Evolutionary conservation across 1,140 invertebrate species (phyloP).

Genomic region (Danaus melanippus): DNA sequence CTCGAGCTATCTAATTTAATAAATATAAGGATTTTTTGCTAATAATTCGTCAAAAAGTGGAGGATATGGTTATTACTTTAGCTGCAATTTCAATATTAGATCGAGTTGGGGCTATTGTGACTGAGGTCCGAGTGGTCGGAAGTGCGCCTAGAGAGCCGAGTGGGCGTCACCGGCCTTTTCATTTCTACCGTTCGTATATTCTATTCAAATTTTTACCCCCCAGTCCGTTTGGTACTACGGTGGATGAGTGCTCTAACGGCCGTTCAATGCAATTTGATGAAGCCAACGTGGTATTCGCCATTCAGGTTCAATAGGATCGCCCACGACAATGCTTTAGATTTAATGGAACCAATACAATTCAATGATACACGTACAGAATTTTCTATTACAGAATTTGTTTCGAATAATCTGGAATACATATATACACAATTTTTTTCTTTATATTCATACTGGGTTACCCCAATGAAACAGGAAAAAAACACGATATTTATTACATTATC

Average conservation of each 20-base stretch:
- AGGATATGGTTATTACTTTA: conserved; percentile 39
- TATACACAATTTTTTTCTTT: no score
- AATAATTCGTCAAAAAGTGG: not conserved
- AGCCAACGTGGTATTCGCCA: conserved; percentile 54
- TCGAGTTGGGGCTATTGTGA: conserved; percentile 57
- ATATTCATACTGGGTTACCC: no score
- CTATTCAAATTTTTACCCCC: conserved; percentile 71
- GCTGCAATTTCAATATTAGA: conserved; percentile 65
- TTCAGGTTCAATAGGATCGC: conserved; percentile 58
- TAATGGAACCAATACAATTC: conserved; percentile 54
- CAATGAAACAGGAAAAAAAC: no score
- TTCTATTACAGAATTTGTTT: no score
- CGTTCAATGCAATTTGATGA: conserved; percentile 69
- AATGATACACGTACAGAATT: conserved; percentile 13
- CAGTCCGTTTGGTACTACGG: conserved; percentile 37
- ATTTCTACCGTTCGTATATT: conserved; percentile 50
- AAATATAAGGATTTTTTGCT: not conserved
- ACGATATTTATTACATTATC: no score
- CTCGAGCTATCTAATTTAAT: no score
- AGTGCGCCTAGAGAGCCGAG: conserved; percentile 44
- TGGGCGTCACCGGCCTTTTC: conserved; percentile 50
- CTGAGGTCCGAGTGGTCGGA: conserved; percentile 52
- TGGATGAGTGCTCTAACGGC: conserved; percentile 64
- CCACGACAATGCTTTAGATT: conserved; percentile 58
- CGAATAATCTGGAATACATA: no score